Evolutionary conservation across 2,888 invertebrate species (phyloP).

Genomic region (Zygogramma bicolorata): DNA sequence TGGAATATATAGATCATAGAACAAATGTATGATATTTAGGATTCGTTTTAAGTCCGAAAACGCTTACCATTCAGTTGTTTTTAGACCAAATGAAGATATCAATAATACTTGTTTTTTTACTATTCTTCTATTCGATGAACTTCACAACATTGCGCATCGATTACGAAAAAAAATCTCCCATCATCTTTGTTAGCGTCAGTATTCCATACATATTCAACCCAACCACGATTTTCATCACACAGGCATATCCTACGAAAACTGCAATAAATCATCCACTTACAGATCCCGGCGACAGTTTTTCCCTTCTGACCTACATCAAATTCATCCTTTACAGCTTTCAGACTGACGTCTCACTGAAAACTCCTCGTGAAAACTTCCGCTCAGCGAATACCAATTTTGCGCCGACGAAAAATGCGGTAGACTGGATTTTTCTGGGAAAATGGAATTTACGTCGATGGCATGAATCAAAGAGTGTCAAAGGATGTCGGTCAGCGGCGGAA

Average conservation of each 20-base stretch:
- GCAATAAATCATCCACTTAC: constrained; percentile 17
- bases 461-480: constrained; percentile 37
- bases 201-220: neutral
- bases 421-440: constrained; percentile 23
- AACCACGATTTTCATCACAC: constrained; percentile 1
- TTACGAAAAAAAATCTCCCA: neutral
- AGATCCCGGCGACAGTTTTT: constrained; percentile 20
- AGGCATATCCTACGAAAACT: neutral
- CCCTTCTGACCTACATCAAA: constrained; percentile 26
- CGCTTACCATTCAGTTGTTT: no score
- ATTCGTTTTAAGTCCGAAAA: no score
- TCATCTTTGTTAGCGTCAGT: neutral
- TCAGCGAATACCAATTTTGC: constrained; percentile 17
- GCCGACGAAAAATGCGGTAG: neutral
- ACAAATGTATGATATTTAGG: no score
- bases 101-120: no score
- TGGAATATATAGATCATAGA: no score
- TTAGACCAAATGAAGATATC: no score
- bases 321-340: constrained; percentile 1
- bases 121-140: no score
- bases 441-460: constrained; percentile 37
- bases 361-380: constrained; percentile 1
- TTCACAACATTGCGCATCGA: no score
- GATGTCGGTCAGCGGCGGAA: constrained; percentile 42
- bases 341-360: constrained; percentile 18